phyloP scores from a whole-genome alignment of 2,888 invertebrate species.

The Tipula helvola region DNA sequence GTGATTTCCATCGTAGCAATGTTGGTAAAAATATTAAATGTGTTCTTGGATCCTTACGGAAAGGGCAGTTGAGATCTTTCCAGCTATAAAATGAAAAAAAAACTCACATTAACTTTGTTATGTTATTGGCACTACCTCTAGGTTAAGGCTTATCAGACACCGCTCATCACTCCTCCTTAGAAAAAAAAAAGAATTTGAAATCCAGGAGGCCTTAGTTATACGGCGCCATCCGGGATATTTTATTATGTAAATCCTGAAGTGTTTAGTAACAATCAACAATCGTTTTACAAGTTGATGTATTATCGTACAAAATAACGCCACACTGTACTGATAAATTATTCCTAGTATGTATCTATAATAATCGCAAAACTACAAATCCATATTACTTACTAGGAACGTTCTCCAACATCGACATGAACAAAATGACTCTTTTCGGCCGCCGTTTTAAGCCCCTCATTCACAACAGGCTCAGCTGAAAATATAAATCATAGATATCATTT shows the following conservation, averaged over 20 bases:
- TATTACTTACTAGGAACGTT: slow-evolving; percentile 53
- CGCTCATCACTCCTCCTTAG: too few species aligned
- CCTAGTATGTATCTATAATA: not conserved
- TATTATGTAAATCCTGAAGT: too few species aligned
- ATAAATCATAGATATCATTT: slow-evolving; percentile 9
- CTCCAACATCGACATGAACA: slow-evolving; percentile 67
- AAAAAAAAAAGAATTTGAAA: too few species aligned
- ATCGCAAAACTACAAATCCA: not conserved
- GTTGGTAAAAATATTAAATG: slow-evolving; percentile 73
- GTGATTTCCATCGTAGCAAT: slow-evolving; percentile 62
- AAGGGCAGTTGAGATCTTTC: slow-evolving; percentile 71
- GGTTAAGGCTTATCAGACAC: too few species aligned
- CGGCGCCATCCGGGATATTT: too few species aligned
- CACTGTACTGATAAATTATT: not conserved
- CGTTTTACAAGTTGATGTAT: not conserved
- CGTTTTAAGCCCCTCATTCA: slow-evolving; percentile 51
- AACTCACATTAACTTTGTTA: too few species aligned
- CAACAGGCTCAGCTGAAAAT: slow-evolving; percentile 60
- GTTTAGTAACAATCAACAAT: too few species aligned
- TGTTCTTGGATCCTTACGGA: slow-evolving; percentile 60
- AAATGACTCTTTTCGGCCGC: slow-evolving; percentile 52
- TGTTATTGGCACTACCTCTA: too few species aligned
- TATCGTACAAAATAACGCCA: not conserved
- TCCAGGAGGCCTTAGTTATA: too few species aligned
- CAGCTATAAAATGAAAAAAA: slow-evolving; percentile 45